Conservation (phyloP, 2,888 invertebrate species). For the Diaphora mendica region DNA sequence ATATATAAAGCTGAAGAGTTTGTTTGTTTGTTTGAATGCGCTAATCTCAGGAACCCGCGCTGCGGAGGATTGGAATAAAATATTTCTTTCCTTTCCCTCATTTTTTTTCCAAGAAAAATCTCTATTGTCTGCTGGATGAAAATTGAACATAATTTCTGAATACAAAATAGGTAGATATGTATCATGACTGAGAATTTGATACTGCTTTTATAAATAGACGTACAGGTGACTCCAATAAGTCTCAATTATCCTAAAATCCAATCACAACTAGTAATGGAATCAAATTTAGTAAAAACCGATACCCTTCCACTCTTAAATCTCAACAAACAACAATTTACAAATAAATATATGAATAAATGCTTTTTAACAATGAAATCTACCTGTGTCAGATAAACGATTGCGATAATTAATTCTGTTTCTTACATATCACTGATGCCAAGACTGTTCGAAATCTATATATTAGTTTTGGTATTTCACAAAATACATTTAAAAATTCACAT, state of each 20-base stretch:
- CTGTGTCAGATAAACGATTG: neutral
- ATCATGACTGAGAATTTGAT: neutral
- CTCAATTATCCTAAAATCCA: neutral
- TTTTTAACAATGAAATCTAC: conserved; percentile 3
- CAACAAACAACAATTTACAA: neutral
- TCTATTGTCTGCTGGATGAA: neutral
- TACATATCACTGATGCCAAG: neutral
- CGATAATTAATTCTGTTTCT: neutral
- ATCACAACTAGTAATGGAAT: neutral
- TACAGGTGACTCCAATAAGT: neutral
- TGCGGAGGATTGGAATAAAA: too few relatives aligned
- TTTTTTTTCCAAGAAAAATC: neutral
- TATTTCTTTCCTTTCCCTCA: too few relatives aligned
- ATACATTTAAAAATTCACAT: neutral
- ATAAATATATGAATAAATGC: conserved; percentile 15
- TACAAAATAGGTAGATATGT: neutral
- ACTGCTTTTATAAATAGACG: neutral
- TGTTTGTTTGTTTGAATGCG: too few relatives aligned
- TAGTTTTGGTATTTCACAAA: neutral
- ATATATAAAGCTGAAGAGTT: too few relatives aligned
- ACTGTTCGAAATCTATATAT: neutral
- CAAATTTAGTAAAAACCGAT: neutral
- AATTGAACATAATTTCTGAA: neutral
- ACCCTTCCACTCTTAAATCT: neutral
- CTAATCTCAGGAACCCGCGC: too few relatives aligned